Evolutionary conservation across 2,113 vertebrate genomes (phyloP).

Genomic region (Donacobius atricapilla): DNA sequence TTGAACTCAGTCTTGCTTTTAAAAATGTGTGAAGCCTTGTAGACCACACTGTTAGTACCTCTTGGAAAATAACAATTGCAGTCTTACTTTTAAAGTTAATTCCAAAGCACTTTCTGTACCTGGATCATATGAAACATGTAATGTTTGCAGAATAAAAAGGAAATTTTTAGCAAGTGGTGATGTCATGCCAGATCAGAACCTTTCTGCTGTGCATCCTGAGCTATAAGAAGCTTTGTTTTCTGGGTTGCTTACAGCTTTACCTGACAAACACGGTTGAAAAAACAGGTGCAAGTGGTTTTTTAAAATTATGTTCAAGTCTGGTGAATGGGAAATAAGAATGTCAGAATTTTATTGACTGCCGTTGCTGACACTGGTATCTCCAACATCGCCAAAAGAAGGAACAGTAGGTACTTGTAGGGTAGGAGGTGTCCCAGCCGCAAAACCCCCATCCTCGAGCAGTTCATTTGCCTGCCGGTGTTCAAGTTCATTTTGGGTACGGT

Average conservation of each 20-base stretch:
- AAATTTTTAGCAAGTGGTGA: not conserved
- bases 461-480: rapidly evolving
- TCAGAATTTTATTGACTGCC: not conserved
- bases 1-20: not conserved
- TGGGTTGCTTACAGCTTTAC: not conserved
- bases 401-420: not conserved
- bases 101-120: not conserved
- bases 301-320: not conserved
- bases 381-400: not conserved
- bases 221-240: not conserved
- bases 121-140: not conserved
- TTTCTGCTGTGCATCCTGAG: not conserved
- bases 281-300: not conserved
- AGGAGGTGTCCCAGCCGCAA: not conserved
- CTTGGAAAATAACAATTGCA: not conserved
- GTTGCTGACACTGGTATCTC: not conserved
- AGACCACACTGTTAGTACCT: not conserved
- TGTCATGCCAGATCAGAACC: not conserved
- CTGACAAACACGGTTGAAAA: not conserved
- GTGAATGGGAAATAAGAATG: not conserved
- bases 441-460: not conserved
- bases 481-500: not conserved
- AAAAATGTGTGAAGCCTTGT: not conserved
- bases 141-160: not conserved
- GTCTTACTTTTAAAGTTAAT: not conserved